These are phyloP conservation scores for Bimastos eiseni DNA, from an alignment of 2,888 invertebrate genomes.

Conservation along the genomic window DNA sequence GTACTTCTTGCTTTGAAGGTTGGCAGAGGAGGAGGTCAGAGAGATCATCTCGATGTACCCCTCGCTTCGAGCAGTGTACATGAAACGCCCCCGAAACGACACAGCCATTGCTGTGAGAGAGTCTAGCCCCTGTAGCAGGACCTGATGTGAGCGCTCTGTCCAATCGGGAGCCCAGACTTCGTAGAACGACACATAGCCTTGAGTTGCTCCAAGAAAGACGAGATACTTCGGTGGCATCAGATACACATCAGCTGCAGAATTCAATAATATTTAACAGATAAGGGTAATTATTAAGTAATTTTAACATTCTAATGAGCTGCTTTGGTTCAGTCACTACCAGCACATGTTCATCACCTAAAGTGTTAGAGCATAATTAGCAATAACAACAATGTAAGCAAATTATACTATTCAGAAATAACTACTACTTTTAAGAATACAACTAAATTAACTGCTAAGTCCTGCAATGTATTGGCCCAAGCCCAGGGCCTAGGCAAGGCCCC, in stretches of 20 bases:
- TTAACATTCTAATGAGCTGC: too few relatives aligned
- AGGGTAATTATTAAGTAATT: background rate
- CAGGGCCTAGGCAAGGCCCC: too few relatives aligned
- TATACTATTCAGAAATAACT: too few relatives aligned
- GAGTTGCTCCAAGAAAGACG: background rate
- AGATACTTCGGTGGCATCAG: background rate
- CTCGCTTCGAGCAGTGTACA: background rate
- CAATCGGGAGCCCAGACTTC: slow-evolving; percentile 13
- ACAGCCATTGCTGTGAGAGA: background rate
- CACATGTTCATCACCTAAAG: too few relatives aligned
- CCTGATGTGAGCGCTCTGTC: background rate
- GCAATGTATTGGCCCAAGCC: too few relatives aligned
- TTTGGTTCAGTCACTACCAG: too few relatives aligned
- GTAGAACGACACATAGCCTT: slow-evolving; percentile 13
- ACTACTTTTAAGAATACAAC: too few relatives aligned
- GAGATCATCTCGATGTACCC: background rate
- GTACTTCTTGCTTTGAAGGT: background rate
- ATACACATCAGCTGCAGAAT: background rate
- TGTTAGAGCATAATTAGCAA: too few relatives aligned
- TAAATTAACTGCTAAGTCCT: too few relatives aligned
- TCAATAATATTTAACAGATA: background rate
- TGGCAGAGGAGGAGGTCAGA: background rate
- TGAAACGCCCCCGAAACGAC: background rate
- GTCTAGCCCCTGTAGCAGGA: background rate
- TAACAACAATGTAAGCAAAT: too few relatives aligned